Conservation (phyloP, 2,797 vertebrate species). For the Delichon dasypus region DNA sequence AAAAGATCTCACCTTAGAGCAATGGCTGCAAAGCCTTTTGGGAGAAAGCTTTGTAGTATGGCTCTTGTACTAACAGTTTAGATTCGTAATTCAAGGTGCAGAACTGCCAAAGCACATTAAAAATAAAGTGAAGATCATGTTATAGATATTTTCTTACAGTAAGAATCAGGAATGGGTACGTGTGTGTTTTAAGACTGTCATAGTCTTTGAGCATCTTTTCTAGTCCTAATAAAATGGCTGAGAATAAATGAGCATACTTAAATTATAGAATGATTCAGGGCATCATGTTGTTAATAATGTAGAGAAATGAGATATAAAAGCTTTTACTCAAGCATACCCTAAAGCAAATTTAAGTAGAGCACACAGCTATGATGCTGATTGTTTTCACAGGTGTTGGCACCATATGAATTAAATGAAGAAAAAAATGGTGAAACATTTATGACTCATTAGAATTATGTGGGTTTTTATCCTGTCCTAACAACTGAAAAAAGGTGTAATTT, state of each 20-base stretch:
- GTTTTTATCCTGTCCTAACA: slow-evolving; percentile 74
- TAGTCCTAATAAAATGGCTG: slow-evolving; percentile 50
- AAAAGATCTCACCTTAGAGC: slow-evolving; percentile 12
- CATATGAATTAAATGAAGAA: slow-evolving; percentile 74
- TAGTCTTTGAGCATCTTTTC: slow-evolving; percentile 38
- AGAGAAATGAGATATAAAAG: slow-evolving; percentile 68
- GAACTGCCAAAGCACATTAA: slow-evolving; percentile 62
- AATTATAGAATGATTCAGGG: slow-evolving; percentile 66
- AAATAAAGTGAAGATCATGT: slow-evolving; percentile 53
- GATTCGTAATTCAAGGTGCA: slow-evolving; percentile 53
- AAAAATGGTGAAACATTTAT: slow-evolving; percentile 74
- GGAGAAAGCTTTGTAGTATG: slow-evolving; percentile 28
- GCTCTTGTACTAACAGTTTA: slow-evolving; percentile 45
- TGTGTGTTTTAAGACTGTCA: slow-evolving; percentile 27
- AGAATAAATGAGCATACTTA: slow-evolving; percentile 48
- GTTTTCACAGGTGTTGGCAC: slow-evolving; percentile 76
- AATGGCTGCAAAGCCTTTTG: slow-evolving; percentile 17
- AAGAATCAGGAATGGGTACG: not conserved
- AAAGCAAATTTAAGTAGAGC: slow-evolving; percentile 67
- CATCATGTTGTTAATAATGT: slow-evolving; percentile 70
- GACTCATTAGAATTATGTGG: slow-evolving; percentile 73
- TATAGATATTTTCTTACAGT: slow-evolving; percentile 52
- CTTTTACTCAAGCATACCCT: slow-evolving; percentile 61
- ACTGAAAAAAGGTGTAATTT: slow-evolving; percentile 75
- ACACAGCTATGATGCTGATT: slow-evolving; percentile 70